phyloP scores from a whole-genome alignment of 1,140 invertebrate species.

The Calosoma granatense region DNA sequence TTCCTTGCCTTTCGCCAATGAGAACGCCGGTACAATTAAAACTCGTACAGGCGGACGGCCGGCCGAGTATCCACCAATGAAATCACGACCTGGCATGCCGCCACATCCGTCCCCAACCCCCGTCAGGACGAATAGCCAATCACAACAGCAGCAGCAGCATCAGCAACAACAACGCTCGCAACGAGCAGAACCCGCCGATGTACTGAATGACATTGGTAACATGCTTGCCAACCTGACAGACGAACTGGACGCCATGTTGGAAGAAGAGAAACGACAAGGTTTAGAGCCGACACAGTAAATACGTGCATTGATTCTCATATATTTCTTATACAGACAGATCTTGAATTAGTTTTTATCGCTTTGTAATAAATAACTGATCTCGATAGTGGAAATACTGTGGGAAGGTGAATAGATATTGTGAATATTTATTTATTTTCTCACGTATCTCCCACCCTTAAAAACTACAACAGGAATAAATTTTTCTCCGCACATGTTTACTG shows the following conservation, averaged over 20 bases:
- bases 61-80: conserved; percentile 40
- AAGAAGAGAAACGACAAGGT: conserved; percentile 76
- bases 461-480: too few relatives aligned
- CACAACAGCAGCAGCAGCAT: conserved; percentile 33
- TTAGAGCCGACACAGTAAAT: not conserved
- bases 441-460: too few relatives aligned
- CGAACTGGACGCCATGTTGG: conserved; percentile 88
- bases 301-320: not conserved
- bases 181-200: conserved; percentile 66
- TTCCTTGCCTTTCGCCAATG: conserved; percentile 95
- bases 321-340: not conserved
- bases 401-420: too few relatives aligned
- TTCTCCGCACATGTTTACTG: too few relatives aligned
- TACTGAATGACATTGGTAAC: conserved; percentile 92
- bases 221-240: conserved; percentile 92
- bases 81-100: conserved; percentile 38
- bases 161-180: conserved; percentile 25
- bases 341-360: too few relatives aligned
- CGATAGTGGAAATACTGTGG: too few relatives aligned
- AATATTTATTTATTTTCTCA: too few relatives aligned
- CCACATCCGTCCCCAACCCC: conserved; percentile 32
- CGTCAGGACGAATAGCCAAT: conserved; percentile 27
- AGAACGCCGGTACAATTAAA: conserved; percentile 96
- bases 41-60: conserved; percentile 48
- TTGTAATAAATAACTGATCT: too few relatives aligned